phyloP scores from a whole-genome alignment of 2,888 invertebrate species.

The Notodonta ziczac region DNA sequence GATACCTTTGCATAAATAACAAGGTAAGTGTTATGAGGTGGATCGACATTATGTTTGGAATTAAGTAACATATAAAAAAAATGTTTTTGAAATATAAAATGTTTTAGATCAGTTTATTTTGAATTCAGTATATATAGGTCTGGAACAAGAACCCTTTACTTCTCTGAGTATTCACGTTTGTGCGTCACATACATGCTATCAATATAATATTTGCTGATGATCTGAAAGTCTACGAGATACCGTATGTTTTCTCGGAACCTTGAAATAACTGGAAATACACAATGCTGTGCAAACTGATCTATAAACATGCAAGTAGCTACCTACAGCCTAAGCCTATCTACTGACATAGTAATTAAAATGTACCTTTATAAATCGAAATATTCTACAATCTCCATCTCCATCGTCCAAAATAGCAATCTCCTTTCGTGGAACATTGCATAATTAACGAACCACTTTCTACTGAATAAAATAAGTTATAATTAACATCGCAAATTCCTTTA shows the following conservation, averaged over 20 bases:
- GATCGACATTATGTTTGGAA: too few relatives aligned
- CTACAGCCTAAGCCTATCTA: too few relatives aligned
- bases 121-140: too few relatives aligned
- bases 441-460: background rate
- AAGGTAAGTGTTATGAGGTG: too few relatives aligned
- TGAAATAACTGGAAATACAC: constrained; percentile 12
- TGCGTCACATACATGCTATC: constrained; percentile 32
- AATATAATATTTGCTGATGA: constrained; percentile 17
- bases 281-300: background rate
- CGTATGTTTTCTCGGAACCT: constrained; percentile 11
- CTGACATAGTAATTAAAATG: too few relatives aligned
- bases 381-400: too few relatives aligned
- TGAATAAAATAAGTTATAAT: background rate
- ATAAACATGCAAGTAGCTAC: too few relatives aligned
- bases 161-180: constrained; percentile 15
- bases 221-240: constrained; percentile 13
- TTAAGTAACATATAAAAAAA: too few relatives aligned
- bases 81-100: too few relatives aligned
- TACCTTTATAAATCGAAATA: too few relatives aligned
- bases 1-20: constrained; percentile 16
- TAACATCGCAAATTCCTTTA: background rate
- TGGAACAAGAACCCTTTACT: constrained; percentile 4
- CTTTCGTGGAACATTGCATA: constrained; percentile 9
- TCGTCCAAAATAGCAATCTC: constrained; percentile 13
- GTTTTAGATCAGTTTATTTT: too few relatives aligned